phyloP scores from a whole-genome alignment of 2,888 invertebrate genomes.

The Andrena fulva region DNA sequence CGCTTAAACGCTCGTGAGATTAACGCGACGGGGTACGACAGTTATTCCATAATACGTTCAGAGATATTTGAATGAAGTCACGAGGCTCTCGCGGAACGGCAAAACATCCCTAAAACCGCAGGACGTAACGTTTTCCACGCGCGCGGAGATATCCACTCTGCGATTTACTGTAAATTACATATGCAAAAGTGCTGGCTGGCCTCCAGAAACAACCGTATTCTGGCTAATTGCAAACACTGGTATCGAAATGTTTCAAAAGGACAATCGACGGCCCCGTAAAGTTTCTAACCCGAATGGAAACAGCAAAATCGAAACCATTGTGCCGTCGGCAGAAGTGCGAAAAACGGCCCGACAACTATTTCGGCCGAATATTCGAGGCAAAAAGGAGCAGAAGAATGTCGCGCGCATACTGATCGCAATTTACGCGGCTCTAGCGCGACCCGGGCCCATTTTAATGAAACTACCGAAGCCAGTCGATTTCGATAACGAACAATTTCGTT shows the following conservation, averaged over 20 bases:
- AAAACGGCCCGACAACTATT: neutral
- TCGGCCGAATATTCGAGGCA: neutral
- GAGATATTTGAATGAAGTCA: conserved; percentile 11
- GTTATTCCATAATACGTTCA: conserved; percentile 31
- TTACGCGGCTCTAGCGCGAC: too few relatives aligned
- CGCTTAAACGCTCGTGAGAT: neutral
- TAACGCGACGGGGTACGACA: neutral
- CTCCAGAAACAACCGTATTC: conserved; percentile 78
- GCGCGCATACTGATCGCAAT: neutral
- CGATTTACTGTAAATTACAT: conserved; percentile 77
- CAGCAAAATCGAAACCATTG: too few relatives aligned
- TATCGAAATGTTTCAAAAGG: neutral
- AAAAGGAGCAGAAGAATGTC: neutral
- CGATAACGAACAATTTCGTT: conserved; percentile 19
- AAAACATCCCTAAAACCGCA: neutral
- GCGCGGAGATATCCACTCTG: conserved; percentile 54
- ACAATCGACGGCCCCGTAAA: too few relatives aligned
- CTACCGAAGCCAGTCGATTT: neutral
- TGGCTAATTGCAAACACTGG: conserved; percentile 49
- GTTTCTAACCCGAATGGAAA: too few relatives aligned
- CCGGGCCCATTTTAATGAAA: conserved; percentile 14
- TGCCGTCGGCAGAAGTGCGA: neutral
- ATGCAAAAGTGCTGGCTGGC: conserved; percentile 74
- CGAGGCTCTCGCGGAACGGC: neutral
- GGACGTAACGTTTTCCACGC: neutral